These are phyloP conservation scores for Drosophila pegasa DNA, from an alignment of 2,888 invertebrate genomes.

Conservation along the genomic window DNA sequence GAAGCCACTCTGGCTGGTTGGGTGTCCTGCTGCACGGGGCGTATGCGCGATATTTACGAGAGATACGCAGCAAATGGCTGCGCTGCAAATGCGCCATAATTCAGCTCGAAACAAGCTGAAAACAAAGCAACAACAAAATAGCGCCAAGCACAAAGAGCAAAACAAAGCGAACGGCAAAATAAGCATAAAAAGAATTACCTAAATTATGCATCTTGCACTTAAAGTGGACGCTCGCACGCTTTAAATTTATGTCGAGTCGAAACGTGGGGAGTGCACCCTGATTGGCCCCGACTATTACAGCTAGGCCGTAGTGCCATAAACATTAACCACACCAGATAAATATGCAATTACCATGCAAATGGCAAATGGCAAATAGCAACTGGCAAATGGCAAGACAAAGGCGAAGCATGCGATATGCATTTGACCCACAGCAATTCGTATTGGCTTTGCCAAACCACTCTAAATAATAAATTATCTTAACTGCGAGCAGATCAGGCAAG, in stretches of 20 bases:
- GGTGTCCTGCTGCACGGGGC: slow-evolving; percentile 35
- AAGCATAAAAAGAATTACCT: slow-evolving; percentile 49
- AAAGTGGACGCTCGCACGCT: slow-evolving; percentile 38
- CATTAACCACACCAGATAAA: slow-evolving; percentile 32
- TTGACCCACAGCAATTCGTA: background rate
- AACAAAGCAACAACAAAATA: slow-evolving; percentile 23
- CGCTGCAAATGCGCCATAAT: slow-evolving; percentile 63
- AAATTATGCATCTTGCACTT: slow-evolving; percentile 66
- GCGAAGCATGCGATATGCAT: background rate
- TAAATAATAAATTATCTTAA: slow-evolving; percentile 6
- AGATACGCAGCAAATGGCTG: slow-evolving; percentile 62
- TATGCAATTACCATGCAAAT: slow-evolving; percentile 49
- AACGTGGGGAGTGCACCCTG: slow-evolving; percentile 15
- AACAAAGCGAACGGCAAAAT: slow-evolving; percentile 6
- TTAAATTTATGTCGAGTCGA: slow-evolving; percentile 48
- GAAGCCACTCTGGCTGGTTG: slow-evolving; percentile 33
- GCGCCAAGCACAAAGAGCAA: background rate
- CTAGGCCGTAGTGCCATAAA: slow-evolving; percentile 14
- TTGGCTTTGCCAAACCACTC: background rate
- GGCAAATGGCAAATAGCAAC: slow-evolving; percentile 2
- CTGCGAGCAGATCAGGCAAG: background rate
- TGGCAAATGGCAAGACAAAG: slow-evolving; percentile 2
- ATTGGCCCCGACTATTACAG: slow-evolving; percentile 21
- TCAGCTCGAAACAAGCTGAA: slow-evolving; percentile 57
- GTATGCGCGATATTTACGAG: slow-evolving; percentile 69